Evolutionary conservation across 1,140 invertebrate species (phyloP).

Genomic region (Pygmarrhopalites habei): DNA sequence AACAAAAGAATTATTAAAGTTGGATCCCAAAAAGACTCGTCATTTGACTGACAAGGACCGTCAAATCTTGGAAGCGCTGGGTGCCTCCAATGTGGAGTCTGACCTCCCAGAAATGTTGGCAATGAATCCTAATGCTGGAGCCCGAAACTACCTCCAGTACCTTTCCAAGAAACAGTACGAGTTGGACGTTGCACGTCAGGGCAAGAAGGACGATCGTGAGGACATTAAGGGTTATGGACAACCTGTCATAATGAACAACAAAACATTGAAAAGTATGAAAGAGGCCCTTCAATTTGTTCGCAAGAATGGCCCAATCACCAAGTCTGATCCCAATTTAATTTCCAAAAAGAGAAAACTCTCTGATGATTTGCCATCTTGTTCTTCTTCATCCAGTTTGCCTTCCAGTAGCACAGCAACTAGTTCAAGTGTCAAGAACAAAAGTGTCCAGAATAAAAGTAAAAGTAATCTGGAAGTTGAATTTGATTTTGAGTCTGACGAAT

Average conservation of each 20-base stretch:
- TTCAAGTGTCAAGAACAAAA: not conserved
- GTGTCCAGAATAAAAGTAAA: conserved; percentile 45
- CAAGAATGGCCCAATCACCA: conserved; percentile 58
- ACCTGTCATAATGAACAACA: conserved; percentile 11
- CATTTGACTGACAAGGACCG: conserved; percentile 36
- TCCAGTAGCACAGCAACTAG: not conserved
- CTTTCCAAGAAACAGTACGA: conserved; percentile 16
- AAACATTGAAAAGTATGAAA: conserved; percentile 28
- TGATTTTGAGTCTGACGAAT: conserved; percentile 51
- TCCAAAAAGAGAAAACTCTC: conserved; percentile 21
- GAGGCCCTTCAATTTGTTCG: conserved; percentile 59
- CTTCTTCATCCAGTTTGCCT: too few relatives aligned
- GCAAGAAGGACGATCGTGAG: not conserved
- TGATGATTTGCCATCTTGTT: too few relatives aligned
- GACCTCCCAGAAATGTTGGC: conserved; percentile 13
- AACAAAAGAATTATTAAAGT: conserved; percentile 16
- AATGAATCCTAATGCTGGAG: conserved; percentile 19
- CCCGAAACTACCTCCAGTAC: conserved; percentile 21
- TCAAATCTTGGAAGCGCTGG: conserved; percentile 14
- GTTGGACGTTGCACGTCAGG: not conserved
- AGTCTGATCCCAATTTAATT: conserved; percentile 59
- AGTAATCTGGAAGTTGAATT: conserved; percentile 42
- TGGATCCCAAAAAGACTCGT: conserved; percentile 27
- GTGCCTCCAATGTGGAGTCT: not conserved
- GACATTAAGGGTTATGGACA: not conserved